Percentiles rank a stretch among this genome's conserved stretches.
Evolutionary conservation across 2,888 invertebrate species (phyloP).

Genomic region (Tromatobia lineatoria): DNA sequence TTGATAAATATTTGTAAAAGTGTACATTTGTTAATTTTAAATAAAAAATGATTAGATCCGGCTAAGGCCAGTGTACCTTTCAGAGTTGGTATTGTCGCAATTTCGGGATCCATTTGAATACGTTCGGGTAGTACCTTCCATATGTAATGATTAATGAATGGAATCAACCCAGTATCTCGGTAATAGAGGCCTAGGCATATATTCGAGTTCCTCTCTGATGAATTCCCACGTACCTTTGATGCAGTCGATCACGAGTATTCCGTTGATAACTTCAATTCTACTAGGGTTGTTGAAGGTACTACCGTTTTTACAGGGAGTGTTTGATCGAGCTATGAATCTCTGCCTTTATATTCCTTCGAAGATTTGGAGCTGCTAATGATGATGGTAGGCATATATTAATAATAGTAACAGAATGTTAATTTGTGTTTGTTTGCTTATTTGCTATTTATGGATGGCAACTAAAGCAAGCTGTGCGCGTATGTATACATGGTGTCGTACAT

Average conservation of each 20-base stretch:
- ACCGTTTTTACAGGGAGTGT: neutral
- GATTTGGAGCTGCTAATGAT: neutral
- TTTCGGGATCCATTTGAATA: too few species aligned
- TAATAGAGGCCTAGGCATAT: neutral
- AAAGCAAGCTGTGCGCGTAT: neutral
- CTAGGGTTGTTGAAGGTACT: neutral
- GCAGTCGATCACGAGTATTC: slow-evolving; percentile 49
- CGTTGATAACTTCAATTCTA: slow-evolving; percentile 52
- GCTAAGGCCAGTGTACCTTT: too few species aligned
- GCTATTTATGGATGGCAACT: neutral
- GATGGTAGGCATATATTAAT: neutral
- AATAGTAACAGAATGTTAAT: too few species aligned
- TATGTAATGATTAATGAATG: too few species aligned
- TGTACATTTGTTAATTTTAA: too few species aligned
- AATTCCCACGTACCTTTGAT: slow-evolving; percentile 49
- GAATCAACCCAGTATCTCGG: neutral
- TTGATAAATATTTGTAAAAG: too few species aligned
- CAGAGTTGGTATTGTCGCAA: too few species aligned
- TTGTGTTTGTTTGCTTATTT: too few species aligned
- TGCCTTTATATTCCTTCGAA: too few species aligned
- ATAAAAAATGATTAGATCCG: too few species aligned
- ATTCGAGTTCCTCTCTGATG: slow-evolving; percentile 12
- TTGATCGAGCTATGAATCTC: neutral
- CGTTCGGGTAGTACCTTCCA: too few species aligned
- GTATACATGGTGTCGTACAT: too few species aligned